A percentile compares a stretch with the other conserved stretches of the same genome.
These are phyloP conservation scores for Diplodus sargus DNA, from an alignment of 2,797 vertebrate genomes.

Conservation along the genomic window DNA sequence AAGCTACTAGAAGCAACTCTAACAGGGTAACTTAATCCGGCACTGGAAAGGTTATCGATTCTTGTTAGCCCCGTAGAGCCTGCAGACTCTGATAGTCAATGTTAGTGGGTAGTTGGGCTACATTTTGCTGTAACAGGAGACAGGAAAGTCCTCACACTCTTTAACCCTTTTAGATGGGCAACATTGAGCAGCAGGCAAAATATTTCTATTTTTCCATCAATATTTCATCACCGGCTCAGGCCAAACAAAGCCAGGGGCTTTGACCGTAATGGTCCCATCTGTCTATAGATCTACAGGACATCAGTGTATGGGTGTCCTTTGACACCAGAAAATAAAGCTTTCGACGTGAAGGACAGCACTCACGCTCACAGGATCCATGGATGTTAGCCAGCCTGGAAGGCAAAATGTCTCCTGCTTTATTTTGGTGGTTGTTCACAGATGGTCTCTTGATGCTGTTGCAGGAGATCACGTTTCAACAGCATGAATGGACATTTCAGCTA, in stretches of 20 bases:
- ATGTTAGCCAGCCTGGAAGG: constrained; percentile 77
- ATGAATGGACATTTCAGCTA: constrained; percentile 56
- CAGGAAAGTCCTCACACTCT: constrained; percentile 78
- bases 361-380: constrained; percentile 60
- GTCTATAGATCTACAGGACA: constrained; percentile 83
- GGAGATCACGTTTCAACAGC: constrained; percentile 77
- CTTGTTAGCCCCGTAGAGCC: constrained; percentile 51
- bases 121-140: constrained; percentile 83
- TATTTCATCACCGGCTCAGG: constrained; percentile 87
- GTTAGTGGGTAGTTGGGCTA: constrained; percentile 59
- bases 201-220: constrained; percentile 91
- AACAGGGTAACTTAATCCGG: constrained; percentile 68
- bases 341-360: constrained; percentile 70
- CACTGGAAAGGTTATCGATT: constrained; percentile 80
- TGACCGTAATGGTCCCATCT: constrained; percentile 88
- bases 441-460: constrained; percentile 70
- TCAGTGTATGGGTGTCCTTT: constrained; percentile 82
- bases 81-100: constrained; percentile 68
- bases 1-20: constrained; percentile 32
- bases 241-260: constrained; percentile 86
- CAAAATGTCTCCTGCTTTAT: constrained; percentile 75
- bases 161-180: constrained; percentile 85
- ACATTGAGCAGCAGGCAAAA: constrained; percentile 86
- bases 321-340: constrained; percentile 84
- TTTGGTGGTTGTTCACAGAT: constrained; percentile 79